phyloP scores from a whole-genome alignment of 2,797 vertebrate genomes.

The Lates japonicus region DNA sequence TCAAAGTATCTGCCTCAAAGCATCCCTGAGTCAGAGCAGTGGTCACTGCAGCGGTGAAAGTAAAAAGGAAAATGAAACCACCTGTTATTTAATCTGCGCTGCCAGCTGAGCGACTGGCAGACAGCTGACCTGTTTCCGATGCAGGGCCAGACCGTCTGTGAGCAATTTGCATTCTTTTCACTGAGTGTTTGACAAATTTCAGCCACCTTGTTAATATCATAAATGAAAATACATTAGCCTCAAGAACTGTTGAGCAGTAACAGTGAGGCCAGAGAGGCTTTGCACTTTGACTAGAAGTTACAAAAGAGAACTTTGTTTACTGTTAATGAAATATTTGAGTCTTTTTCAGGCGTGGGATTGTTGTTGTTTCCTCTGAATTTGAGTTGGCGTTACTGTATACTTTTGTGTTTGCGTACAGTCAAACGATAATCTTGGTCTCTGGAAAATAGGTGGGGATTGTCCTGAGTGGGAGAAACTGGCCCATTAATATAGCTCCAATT shows the following conservation, averaged over 20 bases:
- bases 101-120: constrained; percentile 75
- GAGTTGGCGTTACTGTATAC: background rate
- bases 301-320: background rate
- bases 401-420: constrained; percentile 9
- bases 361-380: background rate
- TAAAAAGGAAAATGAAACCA: constrained; percentile 63
- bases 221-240: constrained; percentile 42
- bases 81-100: constrained; percentile 75
- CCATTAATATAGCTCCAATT: constrained; percentile 59
- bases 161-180: constrained; percentile 79
- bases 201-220: constrained; percentile 6
- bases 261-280: background rate
- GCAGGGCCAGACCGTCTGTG: constrained; percentile 54
- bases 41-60: constrained; percentile 31
- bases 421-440: constrained; percentile 36
- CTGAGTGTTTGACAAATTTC: constrained; percentile 49
- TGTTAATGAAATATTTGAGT: background rate
- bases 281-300: background rate
- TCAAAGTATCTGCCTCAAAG: constrained; percentile 30
- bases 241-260: constrained; percentile 4
- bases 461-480: constrained; percentile 43
- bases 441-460: constrained; percentile 43
- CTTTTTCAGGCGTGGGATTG: background rate
- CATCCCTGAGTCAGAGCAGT: constrained; percentile 20
- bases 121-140: constrained; percentile 59